phyloP scores from a whole-genome alignment of 2,113 vertebrate genomes.

The Leucopsar rothschildi region DNA sequence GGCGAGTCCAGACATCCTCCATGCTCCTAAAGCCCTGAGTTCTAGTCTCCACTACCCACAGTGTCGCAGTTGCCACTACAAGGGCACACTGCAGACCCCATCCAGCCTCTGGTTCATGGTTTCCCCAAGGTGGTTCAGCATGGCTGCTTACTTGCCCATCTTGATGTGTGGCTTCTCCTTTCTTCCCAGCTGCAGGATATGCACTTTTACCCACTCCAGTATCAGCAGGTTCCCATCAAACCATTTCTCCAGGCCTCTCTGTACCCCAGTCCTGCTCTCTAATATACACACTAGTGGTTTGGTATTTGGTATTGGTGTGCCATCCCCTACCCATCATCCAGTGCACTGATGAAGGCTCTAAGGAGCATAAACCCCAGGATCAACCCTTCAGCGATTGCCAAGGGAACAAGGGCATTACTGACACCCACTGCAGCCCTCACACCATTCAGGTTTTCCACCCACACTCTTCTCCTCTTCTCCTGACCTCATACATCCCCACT shows the following conservation, averaged over 20 bases:
- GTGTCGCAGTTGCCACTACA: neutral
- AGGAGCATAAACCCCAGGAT: neutral
- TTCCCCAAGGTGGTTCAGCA: neutral
- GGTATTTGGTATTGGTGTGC: neutral
- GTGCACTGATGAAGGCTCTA: neutral
- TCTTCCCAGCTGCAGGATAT: neutral
- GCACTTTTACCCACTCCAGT: neutral
- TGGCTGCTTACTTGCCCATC: neutral
- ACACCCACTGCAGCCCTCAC: neutral
- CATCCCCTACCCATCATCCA: neutral
- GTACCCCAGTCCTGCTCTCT: neutral
- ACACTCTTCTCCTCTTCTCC: neutral
- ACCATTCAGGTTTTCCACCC: neutral
- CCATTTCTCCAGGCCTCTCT: neutral
- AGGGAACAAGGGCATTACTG: rapidly evolving
- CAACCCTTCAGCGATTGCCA: rapidly evolving
- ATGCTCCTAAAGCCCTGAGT: neutral
- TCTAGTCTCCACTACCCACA: neutral
- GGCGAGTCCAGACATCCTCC: rapidly evolving
- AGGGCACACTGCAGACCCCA: neutral
- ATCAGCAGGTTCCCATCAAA: neutral
- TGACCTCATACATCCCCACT: neutral
- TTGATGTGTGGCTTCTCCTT: neutral
- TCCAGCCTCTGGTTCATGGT: neutral
- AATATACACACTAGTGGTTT: neutral